Conservation (phyloP, 1,140 invertebrate genomes). For the Zaprionus nigranus region DNA sequence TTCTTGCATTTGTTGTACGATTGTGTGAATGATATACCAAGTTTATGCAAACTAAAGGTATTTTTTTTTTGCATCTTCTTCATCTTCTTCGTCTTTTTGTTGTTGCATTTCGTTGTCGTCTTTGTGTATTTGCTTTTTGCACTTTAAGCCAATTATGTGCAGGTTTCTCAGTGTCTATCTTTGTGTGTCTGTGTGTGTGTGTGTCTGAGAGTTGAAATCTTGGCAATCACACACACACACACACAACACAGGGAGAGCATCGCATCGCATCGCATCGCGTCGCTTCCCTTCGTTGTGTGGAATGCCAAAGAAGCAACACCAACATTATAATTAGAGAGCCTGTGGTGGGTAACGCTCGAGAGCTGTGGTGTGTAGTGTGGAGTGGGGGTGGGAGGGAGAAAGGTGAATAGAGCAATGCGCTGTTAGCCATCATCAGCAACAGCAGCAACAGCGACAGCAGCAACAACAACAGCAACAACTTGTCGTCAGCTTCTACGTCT, state of each 20-base stretch:
- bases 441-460: neutral
- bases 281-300: conserved; percentile 2
- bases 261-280: neutral
- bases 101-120: neutral
- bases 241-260: neutral
- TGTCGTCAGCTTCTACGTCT: conserved; percentile 11
- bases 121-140: conserved; percentile 22
- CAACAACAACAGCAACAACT: neutral
- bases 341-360: neutral
- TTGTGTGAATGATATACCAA: conserved; percentile 15
- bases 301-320: conserved; percentile 25
- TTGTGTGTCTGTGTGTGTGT: neutral
- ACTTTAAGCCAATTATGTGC: conserved; percentile 42
- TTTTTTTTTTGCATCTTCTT: neutral
- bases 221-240: conserved; percentile 2
- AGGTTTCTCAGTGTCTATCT: neutral
- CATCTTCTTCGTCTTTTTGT: neutral
- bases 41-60: neutral
- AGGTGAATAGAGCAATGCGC: conserved; percentile 14
- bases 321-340: conserved; percentile 44
- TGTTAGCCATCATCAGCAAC: conserved; percentile 2
- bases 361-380: neutral
- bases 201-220: neutral
- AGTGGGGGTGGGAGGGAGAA: neutral
- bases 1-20: neutral